Evolutionary conservation across 2,113 vertebrate species (phyloP), one percentile per base, ranked within the genome.

Genomic region (Boleophthalmus pectinirostris): DNA sequence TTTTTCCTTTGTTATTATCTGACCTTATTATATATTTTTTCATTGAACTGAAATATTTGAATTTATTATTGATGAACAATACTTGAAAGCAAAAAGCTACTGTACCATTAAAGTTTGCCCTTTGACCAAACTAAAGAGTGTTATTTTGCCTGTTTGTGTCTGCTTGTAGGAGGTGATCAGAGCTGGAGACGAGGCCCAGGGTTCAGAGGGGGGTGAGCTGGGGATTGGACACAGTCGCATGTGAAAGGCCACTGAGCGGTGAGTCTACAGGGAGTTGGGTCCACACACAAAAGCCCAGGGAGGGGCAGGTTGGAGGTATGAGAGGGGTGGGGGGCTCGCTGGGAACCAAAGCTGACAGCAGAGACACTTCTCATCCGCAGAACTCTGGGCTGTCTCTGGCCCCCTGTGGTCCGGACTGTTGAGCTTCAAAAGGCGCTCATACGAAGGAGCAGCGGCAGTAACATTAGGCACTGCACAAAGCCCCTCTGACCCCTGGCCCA

Each of bases 181-280:
- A 78, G 86, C 86, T 82, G 82, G 79, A 78, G 80, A 87, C 74
- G 84, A 68, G 83, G 72, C 74, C 83, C 70, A 29, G 71, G 76
- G 73, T 80, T 87, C 79, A 70, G 76, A 70, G 81, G 85, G 76
- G 86, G 89, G 81, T 81, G 70, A 66, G 84, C 46, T 71, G 78
- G 85, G 90, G 91, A 94, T 93, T 94, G 91, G 90, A 93, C 92
- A 93, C 93, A 94, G 90, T 93, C 82, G 82, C 91, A 88, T 89
- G 88, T 93, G 89, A 94, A 93, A 92, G 85, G 84, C 90, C 91
- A 89, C 86, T 85, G 85, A 90, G 87, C 70, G 68, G 81, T 76
- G 83, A 89, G 90, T 84, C 91, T 80, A 81, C 87, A 78, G 89
- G 89, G 91, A 92, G 90, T 84, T 79, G 68, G 79, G 85, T 87